Conservation (phyloP, 2,113 vertebrate genomes). For the Phrynocephalus versicolor region DNA sequence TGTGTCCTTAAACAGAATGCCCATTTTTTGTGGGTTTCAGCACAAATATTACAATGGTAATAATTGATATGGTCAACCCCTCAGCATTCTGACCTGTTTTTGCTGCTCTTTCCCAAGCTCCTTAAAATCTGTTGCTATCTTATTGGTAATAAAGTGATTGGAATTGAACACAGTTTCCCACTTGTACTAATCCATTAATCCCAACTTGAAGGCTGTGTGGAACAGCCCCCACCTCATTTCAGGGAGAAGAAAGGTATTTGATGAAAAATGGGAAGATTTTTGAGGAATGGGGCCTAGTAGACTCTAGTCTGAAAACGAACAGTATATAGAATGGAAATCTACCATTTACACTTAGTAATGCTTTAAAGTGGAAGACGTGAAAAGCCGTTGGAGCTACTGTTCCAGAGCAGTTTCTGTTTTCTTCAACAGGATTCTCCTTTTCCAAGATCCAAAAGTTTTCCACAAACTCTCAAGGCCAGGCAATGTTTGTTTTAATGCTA, state of each 20-base stretch:
- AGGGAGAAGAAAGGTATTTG: slow-evolving; percentile 3
- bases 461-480: not conserved
- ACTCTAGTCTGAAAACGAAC: not conserved
- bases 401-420: not conserved
- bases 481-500: rapidly evolving
- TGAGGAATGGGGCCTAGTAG: not conserved
- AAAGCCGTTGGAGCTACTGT: rapidly evolving
- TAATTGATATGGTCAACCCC: no score
- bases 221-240: not conserved
- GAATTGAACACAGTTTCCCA: slow-evolving; percentile 6
- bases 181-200: slow-evolving; percentile 27
- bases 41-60: no score
- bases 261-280: not conserved
- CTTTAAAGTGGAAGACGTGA: not conserved
- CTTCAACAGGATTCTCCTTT: not conserved
- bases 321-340: not conserved
- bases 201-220: slow-evolving; percentile 17
- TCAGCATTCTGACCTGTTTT: not conserved
- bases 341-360: not conserved
- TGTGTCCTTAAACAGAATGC: no score
- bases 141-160: not conserved
- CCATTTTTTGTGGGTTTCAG: no score
- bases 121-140: slow-evolving; percentile 23
- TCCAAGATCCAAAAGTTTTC: rapidly evolving
- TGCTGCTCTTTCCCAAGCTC: not conserved